phyloP scores from a whole-genome alignment of 1,140 invertebrate species.

The Orchestia grillus region DNA sequence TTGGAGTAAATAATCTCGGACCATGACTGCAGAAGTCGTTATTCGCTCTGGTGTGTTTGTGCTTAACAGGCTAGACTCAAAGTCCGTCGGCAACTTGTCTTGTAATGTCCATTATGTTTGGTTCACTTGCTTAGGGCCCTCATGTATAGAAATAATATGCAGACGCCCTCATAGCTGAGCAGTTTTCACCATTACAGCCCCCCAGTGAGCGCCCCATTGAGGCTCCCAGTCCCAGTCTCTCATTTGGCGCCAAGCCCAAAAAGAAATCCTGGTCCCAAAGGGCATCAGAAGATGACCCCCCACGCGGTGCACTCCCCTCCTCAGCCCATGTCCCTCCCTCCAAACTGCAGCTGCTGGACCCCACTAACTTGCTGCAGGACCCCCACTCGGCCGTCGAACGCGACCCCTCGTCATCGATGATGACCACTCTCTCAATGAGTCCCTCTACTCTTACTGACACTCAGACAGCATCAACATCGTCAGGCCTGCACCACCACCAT shows the following conservation, averaged over 20 bases:
- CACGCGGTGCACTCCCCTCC: background rate
- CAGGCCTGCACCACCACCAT: conserved; percentile 25
- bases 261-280: conserved; percentile 32
- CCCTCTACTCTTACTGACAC: conserved; percentile 46
- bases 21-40: background rate
- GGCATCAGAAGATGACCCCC: background rate
- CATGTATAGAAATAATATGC: background rate
- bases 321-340: background rate
- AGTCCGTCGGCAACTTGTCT: background rate
- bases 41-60: background rate
- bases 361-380: conserved; percentile 6
- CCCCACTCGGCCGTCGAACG: background rate
- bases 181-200: conserved; percentile 49
- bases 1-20: background rate
- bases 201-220: conserved; percentile 43
- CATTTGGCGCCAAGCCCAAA: conserved; percentile 34
- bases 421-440: conserved; percentile 43
- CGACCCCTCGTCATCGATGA: conserved; percentile 20
- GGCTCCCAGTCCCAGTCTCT: background rate
- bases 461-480: conserved; percentile 30
- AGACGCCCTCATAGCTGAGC: background rate
- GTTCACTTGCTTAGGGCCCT: background rate
- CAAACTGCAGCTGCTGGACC: conserved; percentile 34
- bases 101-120: background rate
- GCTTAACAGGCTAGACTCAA: background rate